These are phyloP conservation scores for Neuroscelio doddi DNA, from an alignment of 2,888 invertebrate species.

Conservation along the genomic window DNA sequence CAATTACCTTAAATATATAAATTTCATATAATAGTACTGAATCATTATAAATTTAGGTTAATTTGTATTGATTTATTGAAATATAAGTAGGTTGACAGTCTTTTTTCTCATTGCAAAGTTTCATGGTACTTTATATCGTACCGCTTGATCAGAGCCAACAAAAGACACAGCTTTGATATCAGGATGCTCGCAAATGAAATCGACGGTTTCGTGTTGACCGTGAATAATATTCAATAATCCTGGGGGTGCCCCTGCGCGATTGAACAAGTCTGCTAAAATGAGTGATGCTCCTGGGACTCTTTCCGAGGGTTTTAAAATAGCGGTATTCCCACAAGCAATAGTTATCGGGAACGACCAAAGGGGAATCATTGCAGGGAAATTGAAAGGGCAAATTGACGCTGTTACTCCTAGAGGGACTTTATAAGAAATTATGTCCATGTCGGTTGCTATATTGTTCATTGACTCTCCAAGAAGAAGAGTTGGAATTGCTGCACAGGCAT, in stretches of 20 bases:
- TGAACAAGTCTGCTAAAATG: conserved; percentile 92
- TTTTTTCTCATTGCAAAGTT: no score
- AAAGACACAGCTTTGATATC: conserved; percentile 98
- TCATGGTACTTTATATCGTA: conserved; percentile 62
- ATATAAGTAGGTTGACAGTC: background rate
- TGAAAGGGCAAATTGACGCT: conserved; percentile 97
- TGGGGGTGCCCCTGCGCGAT: conserved; percentile 96
- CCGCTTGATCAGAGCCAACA: conserved; percentile 97
- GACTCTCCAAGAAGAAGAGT: conserved; percentile 94
- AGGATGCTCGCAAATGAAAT: conserved; percentile 97
- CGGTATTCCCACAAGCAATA: conserved; percentile 94
- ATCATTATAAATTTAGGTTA: no score
- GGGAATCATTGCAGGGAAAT: conserved; percentile 99
- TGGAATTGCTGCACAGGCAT: conserved; percentile 96
- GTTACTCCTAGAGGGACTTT: conserved; percentile 94
- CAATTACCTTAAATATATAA: no score
- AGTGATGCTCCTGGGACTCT: conserved; percentile 97
- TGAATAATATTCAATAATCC: conserved; percentile 98
- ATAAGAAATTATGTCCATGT: conserved; percentile 97
- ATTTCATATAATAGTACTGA: no score
- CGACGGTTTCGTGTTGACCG: conserved; percentile 94
- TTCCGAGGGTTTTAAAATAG: conserved; percentile 96
- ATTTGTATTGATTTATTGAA: no score
- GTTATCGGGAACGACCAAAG: conserved; percentile 95
- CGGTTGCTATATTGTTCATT: conserved; percentile 87